Evolutionary conservation across 2,113 vertebrate genomes (phyloP).

Genomic region (Vulpes ferrilata): DNA sequence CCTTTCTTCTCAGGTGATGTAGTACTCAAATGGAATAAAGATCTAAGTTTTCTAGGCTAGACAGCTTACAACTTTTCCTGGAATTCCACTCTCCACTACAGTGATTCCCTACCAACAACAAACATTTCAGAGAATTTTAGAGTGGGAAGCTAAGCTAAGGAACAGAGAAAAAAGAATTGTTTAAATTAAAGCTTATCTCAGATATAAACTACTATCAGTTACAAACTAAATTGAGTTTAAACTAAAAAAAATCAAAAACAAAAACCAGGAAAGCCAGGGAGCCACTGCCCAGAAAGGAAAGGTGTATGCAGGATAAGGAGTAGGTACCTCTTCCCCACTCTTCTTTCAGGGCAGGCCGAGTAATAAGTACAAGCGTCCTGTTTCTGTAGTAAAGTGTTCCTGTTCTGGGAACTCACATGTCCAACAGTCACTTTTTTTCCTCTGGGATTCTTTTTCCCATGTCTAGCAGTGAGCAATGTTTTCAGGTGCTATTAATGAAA

Average conservation of each 20-base stretch:
- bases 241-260: background rate
- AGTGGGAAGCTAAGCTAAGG: background rate
- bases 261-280: background rate
- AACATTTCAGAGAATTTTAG: background rate
- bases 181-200: background rate
- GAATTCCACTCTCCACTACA: background rate
- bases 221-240: background rate
- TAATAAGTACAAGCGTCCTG: background rate
- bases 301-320: no score
- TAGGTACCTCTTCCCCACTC: background rate
- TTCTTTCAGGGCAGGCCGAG: background rate
- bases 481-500: background rate
- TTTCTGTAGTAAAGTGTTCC: background rate
- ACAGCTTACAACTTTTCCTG: background rate
- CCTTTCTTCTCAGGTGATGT: background rate
- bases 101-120: background rate
- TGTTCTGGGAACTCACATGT: background rate
- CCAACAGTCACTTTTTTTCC: background rate
- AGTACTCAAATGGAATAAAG: slow-evolving; percentile 15
- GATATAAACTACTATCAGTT: slow-evolving; percentile 12
- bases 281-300: background rate
- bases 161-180: background rate
- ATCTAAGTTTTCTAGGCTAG: background rate
- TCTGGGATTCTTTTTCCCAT: slow-evolving; percentile 13
- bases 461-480: background rate